Percentiles rank a stretch among this genome's conserved stretches.
Conservation (phyloP, 2,113 vertebrate species). For the Aleadryas rufinucha region DNA sequence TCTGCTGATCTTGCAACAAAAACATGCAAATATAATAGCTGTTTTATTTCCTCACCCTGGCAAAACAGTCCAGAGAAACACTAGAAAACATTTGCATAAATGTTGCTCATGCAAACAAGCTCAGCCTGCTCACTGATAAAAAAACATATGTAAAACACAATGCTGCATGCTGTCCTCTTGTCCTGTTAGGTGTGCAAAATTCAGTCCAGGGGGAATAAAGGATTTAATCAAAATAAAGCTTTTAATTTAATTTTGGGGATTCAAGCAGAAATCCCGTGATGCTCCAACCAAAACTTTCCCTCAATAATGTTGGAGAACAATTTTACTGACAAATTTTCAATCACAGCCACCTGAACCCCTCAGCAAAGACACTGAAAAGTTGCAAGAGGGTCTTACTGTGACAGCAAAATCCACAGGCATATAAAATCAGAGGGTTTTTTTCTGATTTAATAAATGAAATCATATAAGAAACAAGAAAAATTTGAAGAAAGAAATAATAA, state of each 20-base stretch:
- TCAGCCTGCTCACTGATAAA: not conserved
- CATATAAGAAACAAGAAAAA: not conserved
- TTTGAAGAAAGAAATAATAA: not conserved
- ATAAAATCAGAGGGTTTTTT: not conserved
- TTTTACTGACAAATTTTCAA: not conserved
- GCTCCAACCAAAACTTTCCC: not conserved
- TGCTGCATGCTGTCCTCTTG: not conserved
- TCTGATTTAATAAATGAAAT: not conserved
- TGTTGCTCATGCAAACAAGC: not conserved
- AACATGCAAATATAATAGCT: not conserved
- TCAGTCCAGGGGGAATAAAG: not conserved
- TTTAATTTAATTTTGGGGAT: not conserved
- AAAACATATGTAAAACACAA: not conserved
- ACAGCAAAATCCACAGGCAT: not conserved
- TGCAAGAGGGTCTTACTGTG: not conserved
- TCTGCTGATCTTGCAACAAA: conserved; percentile 21
- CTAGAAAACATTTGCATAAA: not conserved
- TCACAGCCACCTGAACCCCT: not conserved
- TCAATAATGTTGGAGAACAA: not conserved
- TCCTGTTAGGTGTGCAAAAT: not conserved
- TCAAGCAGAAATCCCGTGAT: not conserved
- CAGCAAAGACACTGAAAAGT: not conserved
- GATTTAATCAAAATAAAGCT: not conserved
- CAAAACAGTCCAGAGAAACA: conserved; percentile 3
- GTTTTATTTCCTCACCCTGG: not conserved